Evolutionary conservation across 2,888 invertebrate species (phyloP), one percentile per base, ranked within the genome.

Genomic region (Mythimna lalbum): DNA sequence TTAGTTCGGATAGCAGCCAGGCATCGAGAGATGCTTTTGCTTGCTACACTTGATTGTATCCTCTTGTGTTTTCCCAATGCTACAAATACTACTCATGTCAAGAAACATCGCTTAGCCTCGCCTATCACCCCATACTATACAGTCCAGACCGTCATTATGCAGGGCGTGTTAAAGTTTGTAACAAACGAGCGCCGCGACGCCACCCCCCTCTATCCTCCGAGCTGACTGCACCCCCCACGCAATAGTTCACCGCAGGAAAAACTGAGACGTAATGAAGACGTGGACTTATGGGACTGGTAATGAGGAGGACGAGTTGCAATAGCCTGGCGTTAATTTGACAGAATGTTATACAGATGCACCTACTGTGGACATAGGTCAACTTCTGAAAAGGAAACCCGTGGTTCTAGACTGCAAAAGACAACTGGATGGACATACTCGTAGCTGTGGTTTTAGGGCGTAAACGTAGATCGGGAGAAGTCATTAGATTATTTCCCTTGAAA

Each of bases 121-220:
- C 76, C 14, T 59, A 55, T 50, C 72, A 12, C 17, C 10, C 39
- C 0, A 0, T 43, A 3, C 68, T 2, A 6, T 21, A 56, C 63
- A 52, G 53, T 36, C 39, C 4, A 47, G 64, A 17, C 31, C 65
- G 69, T 73, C 80, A 81, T 80, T 80, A 80, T 80, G 81, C 78
- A 77, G 69, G 61, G 67, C 77, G 69, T 69, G 77, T 73, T 80
- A 73, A 80, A 80, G 69, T 80, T 81, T 70, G 69, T 70, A 80
- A 80, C 81, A 81, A 80, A 80, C 74, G 80, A 78, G 69, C 65
- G 39, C 76, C 72, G 65, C 69, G 69, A 63, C 69, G 55, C 39
- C 73, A 39, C 56, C 63, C 39, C 64, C 31, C 21, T 2, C 39
- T 23, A 31, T 17, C 43, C 33, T n/a, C 23, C 14, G 43, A 43